Base-by-base conservation (phyloP, 2,888 invertebrate species). In the Drosophila suboccidentalis region DNA sequence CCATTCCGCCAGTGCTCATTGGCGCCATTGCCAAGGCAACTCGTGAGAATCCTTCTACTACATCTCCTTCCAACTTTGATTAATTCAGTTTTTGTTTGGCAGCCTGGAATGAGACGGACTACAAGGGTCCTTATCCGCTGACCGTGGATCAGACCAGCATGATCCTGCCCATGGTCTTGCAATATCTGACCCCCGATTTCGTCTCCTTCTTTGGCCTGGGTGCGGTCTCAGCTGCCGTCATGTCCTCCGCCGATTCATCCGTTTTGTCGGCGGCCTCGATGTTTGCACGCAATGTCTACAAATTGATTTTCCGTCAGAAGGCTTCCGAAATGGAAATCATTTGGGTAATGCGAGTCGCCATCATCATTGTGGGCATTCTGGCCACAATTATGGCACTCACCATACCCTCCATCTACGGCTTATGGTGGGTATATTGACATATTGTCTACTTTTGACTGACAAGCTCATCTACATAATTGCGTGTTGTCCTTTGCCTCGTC, bases 201-300 rank as follows among this genome's bases (percentile, higher is more conserved):
- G 97, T 99, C 29, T 97, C 99, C 3, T 99, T 99, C 94, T 97
- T 99, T 91, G 99, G 99, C 8, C 95, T 99, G 76, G 99, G 99
- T 0, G 99, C 99, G 8, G 98, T 99, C 8, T 99, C 99, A 0
- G 99, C 99, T 1, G 99, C 99, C 19, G 99, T 99, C 77, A 99
- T 99, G 99, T 99, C 99, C 39, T 99, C 99, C 0, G 99, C 99
- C 0, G 99, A 99, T 93, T 99, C 99, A 59, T 99, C 99, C 82
- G 98, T 99, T 55, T 94, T 99, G 19, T 98, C 99, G 22, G 99
- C 99, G 3, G 98, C 98, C 82, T 98, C 99, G 32, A 99, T 99
- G 99, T 99, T 99, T 92, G 99, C 99, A 72, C 95, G 99, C 92
- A 99, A 99, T 93, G 97, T 99, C 82, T 99, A 99, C 95, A 98